These are phyloP conservation scores for Tenualosa thibaudeaui DNA, from an alignment of 2,797 vertebrate genomes.

Conservation along the genomic window DNA sequence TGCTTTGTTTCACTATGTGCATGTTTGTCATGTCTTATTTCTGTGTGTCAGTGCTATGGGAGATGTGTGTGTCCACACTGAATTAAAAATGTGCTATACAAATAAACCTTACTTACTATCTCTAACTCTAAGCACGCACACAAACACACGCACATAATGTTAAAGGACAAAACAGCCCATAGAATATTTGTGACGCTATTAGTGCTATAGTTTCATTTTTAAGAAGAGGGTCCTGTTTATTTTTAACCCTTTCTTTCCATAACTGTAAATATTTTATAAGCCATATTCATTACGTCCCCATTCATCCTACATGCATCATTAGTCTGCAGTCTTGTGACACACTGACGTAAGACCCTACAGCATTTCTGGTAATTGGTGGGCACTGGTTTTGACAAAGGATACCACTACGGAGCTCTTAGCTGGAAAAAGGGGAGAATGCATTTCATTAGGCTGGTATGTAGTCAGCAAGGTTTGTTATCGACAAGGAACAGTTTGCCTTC, in stretches of 20 bases:
- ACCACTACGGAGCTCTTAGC: slow-evolving; percentile 35
- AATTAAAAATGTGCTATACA: too few species aligned
- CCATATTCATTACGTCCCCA: background rate
- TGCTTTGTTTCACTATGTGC: too few species aligned
- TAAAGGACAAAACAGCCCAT: background rate
- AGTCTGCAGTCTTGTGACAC: too few species aligned
- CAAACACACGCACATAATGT: background rate
- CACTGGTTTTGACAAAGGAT: slow-evolving; percentile 13
- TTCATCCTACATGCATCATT: background rate
- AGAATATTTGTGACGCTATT: background rate
- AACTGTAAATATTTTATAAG: slow-evolving; percentile 6
- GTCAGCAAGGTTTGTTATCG: background rate
- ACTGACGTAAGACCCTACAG: too few species aligned
- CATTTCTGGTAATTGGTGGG: too few species aligned
- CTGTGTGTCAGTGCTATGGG: too few species aligned
- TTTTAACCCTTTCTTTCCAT: background rate
- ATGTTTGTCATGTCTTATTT: too few species aligned
- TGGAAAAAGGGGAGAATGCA: slow-evolving; percentile 23
- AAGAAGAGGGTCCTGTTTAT: background rate
- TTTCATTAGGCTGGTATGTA: background rate
- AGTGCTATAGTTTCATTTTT: background rate
- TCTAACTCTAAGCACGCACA: background rate
- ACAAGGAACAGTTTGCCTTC: too few species aligned
- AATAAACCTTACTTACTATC: too few species aligned
- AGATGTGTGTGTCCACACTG: too few species aligned